Percentiles rank a stretch among this genome's conserved stretches.
Conservation (phyloP, 2,113 vertebrate genomes). For the Tychaedon coryphoeus region DNA sequence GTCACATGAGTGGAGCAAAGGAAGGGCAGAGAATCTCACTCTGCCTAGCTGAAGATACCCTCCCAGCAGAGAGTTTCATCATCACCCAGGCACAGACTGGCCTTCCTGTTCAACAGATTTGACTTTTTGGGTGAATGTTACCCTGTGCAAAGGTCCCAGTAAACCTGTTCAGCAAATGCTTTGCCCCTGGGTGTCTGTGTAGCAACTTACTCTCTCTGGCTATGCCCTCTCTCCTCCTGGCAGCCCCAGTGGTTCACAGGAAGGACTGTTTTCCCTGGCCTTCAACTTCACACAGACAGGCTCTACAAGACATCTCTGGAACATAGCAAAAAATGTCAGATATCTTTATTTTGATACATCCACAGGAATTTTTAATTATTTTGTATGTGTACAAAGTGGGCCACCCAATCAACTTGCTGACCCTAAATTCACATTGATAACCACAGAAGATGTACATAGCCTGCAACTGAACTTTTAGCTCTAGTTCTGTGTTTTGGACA, state of each 20-base stretch:
- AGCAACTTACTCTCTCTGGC: neutral
- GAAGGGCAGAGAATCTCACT: neutral
- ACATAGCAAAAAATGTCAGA: neutral
- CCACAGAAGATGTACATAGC: neutral
- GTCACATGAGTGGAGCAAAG: neutral
- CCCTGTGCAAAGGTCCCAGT: neutral
- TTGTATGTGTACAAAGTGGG: neutral
- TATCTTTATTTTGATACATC: neutral
- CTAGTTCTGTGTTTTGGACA: neutral
- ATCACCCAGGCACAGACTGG: neutral
- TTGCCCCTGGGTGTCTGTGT: neutral
- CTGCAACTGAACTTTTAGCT: neutral
- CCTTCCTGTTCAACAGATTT: neutral
- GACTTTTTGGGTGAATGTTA: neutral
- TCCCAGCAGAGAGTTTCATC: neutral
- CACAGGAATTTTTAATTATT: neutral
- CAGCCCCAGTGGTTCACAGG: neutral
- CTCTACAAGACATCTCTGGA: neutral
- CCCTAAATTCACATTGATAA: neutral
- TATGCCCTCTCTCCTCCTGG: neutral
- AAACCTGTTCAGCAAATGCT: neutral
- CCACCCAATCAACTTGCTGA: neutral
- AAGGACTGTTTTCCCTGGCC: neutral
- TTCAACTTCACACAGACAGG: neutral
- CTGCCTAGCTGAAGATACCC: neutral